These are phyloP conservation scores for Caenorhabditis doughertyi DNA, from an alignment of 2,888 invertebrate genomes.

Conservation along the genomic window DNA sequence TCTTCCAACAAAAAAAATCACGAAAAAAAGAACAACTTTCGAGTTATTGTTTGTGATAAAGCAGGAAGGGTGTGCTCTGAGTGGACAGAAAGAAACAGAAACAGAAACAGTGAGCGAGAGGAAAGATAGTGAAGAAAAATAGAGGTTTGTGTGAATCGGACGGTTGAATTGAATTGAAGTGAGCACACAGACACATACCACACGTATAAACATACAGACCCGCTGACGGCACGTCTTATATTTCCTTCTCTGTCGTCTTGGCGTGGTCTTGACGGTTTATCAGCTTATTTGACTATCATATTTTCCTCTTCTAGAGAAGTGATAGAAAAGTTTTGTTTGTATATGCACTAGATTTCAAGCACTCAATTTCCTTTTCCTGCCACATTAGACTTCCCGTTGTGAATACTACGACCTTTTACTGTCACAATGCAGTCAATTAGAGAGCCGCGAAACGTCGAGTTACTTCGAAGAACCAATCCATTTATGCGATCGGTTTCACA, in stretches of 20 bases:
- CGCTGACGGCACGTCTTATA: conserved; percentile 56
- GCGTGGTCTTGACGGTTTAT: conserved; percentile 30
- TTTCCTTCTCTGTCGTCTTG: conserved; percentile 36
- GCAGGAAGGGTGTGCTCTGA: conserved; percentile 21
- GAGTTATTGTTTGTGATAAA: conserved; percentile 25
- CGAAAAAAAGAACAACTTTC: conserved; percentile 11
- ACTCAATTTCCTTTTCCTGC: conserved; percentile 28
- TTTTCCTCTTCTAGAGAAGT: conserved; percentile 24
- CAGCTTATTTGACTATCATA: conserved; percentile 53
- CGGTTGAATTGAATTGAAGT: conserved; percentile 52
- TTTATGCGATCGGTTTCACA: conserved; percentile 61
- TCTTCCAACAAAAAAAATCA: not conserved
- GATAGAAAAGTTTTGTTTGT: conserved; percentile 39
- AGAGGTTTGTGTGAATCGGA: conserved; percentile 55
- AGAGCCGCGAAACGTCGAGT: conserved; percentile 47
- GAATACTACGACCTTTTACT: conserved; percentile 7
- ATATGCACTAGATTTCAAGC: conserved; percentile 48
- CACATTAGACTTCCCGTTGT: conserved; percentile 8
- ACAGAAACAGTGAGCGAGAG: conserved; percentile 49
- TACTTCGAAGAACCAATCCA: conserved; percentile 29
- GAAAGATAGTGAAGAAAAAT: conserved; percentile 13
- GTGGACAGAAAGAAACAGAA: conserved; percentile 27
- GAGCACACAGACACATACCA: conserved; percentile 41
- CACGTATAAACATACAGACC: conserved; percentile 56
- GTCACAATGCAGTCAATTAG: conserved; percentile 56